Conservation (phyloP, 1,140 invertebrate species). For the Lucilia sericata region DNA sequence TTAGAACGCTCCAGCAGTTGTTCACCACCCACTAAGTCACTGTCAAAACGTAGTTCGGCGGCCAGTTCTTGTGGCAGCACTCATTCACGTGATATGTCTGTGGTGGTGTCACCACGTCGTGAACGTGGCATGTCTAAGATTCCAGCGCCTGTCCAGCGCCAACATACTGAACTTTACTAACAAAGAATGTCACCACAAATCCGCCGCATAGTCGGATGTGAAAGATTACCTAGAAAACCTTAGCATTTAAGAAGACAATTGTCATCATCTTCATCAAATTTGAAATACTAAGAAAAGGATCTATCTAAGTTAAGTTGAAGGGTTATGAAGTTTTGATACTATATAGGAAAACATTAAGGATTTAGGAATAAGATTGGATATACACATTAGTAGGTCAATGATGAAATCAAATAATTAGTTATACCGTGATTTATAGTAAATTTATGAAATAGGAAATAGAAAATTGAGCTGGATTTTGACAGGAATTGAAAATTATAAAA, state of each 20-base stretch:
- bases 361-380: not conserved
- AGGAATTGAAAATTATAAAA: too few relatives aligned
- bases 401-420: too few relatives aligned
- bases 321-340: too few relatives aligned
- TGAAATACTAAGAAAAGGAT: not conserved
- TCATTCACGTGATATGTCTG: conserved; percentile 53
- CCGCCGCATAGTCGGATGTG: conserved; percentile 33
- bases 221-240: conserved; percentile 35
- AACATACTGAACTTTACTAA: conserved; percentile 67
- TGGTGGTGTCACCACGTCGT: conserved; percentile 59
- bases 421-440: too few relatives aligned
- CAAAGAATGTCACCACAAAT: conserved; percentile 49
- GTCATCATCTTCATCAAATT: not conserved
- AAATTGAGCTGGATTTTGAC: too few relatives aligned
- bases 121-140: conserved; percentile 65
- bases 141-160: conserved; percentile 64
- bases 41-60: conserved; percentile 64
- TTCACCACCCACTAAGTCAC: conserved; percentile 58
- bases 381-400: too few relatives aligned
- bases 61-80: conserved; percentile 63
- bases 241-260: conserved; percentile 37
- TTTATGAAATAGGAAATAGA: too few relatives aligned
- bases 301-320: not conserved
- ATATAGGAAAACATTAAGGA: not conserved
- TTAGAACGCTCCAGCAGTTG: conserved; percentile 69